Evolutionary conservation across 2,888 invertebrate species (phyloP).

Genomic region (Portevinia maculata): DNA sequence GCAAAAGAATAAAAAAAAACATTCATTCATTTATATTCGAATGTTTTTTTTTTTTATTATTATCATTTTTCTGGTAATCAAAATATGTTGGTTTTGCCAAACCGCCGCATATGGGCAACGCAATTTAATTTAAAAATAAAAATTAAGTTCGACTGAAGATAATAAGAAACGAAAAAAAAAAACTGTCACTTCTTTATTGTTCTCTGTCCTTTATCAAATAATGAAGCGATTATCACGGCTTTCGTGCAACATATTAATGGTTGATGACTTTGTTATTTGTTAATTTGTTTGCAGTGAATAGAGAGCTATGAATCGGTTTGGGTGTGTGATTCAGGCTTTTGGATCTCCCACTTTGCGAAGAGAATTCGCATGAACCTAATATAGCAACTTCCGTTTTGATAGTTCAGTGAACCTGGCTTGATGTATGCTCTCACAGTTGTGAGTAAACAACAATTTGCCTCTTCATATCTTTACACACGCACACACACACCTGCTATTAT

Average conservation of each 20-base stretch:
- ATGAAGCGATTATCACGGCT: constrained; percentile 36
- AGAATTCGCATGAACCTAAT: constrained; percentile 7
- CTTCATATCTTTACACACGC: too few species aligned
- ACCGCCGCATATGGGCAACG: constrained; percentile 22
- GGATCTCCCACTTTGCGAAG: constrained; percentile 1
- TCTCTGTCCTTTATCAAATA: constrained; percentile 23
- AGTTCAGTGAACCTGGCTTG: constrained; percentile 51
- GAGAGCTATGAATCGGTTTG: constrained; percentile 1
- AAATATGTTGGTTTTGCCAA: constrained; percentile 22
- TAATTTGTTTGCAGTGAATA: neutral
- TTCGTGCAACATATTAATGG: constrained; percentile 42
- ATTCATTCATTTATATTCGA: constrained; percentile 25
- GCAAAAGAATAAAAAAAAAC: constrained; percentile 21
- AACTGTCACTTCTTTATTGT: constrained; percentile 24
- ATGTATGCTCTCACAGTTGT: constrained; percentile 16
- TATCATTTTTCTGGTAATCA: constrained; percentile 10
- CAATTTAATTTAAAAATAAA: constrained; percentile 32
- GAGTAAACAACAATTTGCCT: constrained; percentile 27
- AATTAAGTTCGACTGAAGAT: neutral
- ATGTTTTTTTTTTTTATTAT: neutral
- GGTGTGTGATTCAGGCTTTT: constrained; percentile 31
- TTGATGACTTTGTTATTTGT: neutral
- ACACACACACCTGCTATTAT: constrained; percentile 18
- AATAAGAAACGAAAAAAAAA: neutral
- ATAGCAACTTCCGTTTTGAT: constrained; percentile 20